Percentiles rank a stretch among this genome's conserved stretches.
Evolutionary conservation across 2,888 invertebrate species (phyloP).

Genomic region (Nemotelus nigrinus): DNA sequence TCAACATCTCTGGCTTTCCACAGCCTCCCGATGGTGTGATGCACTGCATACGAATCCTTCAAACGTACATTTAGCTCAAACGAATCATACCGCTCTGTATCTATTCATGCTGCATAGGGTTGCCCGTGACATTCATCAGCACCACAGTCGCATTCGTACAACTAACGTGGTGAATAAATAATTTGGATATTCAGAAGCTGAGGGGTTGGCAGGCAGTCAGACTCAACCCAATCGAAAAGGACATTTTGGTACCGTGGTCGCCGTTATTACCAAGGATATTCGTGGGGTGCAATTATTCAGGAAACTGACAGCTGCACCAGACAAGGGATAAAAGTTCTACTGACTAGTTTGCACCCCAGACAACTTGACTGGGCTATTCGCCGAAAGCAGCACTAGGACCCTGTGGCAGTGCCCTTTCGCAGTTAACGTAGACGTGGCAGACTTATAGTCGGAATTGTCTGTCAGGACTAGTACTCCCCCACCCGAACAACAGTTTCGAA

Average conservation of each 20-base stretch:
- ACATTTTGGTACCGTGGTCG: conserved; percentile 7
- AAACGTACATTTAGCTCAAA: too few relatives aligned
- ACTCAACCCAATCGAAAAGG: conserved; percentile 15
- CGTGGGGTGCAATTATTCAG: conserved; percentile 17
- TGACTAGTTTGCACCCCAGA: conserved; percentile 1
- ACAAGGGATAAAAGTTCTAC: conserved; percentile 33
- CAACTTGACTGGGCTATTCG: background rate
- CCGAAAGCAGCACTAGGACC: background rate
- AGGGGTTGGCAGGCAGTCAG: background rate
- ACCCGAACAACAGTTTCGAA: background rate
- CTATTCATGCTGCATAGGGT: conserved; percentile 12
- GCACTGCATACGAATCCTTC: too few relatives aligned
- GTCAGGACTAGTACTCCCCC: too few relatives aligned
- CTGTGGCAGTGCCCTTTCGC: conserved; percentile 1
- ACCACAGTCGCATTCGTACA: background rate
- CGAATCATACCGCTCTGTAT: conserved; percentile 5
- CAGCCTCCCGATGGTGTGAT: background rate
- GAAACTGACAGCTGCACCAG: conserved; percentile 41
- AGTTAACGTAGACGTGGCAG: background rate
- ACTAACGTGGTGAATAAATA: background rate
- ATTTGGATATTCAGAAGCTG: background rate
- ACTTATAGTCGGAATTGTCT: too few relatives aligned
- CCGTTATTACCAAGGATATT: background rate
- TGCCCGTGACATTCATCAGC: conserved; percentile 37
- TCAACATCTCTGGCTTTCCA: background rate